A percentile compares a stretch with the other conserved stretches of the same genome.
Evolutionary conservation across 1,140 invertebrate species (phyloP).

Genomic region (Hycleus cichorii): DNA sequence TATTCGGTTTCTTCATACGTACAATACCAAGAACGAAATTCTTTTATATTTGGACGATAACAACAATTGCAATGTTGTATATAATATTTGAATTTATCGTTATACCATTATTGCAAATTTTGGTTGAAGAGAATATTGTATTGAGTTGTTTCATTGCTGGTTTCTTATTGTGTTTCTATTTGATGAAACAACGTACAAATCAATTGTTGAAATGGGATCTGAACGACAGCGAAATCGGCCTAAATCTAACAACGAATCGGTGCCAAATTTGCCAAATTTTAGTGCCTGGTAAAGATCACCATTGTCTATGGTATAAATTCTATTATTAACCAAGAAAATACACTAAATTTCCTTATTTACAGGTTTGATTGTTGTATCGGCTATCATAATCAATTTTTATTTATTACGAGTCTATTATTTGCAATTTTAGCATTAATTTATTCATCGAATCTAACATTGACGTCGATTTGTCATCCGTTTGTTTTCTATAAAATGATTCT

Average conservation of each 20-base stretch:
- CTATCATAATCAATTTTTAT: constrained; percentile 55
- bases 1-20: constrained; percentile 52
- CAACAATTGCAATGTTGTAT: constrained; percentile 54
- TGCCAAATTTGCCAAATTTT: constrained; percentile 41
- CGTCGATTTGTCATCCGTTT: constrained; percentile 63
- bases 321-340: constrained; percentile 10
- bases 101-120: constrained; percentile 56
- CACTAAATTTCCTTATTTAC: constrained; percentile 28
- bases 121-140: constrained; percentile 57
- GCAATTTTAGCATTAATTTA: constrained; percentile 53
- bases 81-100: constrained; percentile 58
- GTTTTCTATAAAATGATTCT: constrained; percentile 53
- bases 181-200: constrained; percentile 44
- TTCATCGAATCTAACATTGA: constrained; percentile 62
- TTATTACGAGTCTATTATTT: constrained; percentile 51
- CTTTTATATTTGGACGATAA: constrained; percentile 59
- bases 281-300: constrained; percentile 43
- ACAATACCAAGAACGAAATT: constrained; percentile 48
- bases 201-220: not conserved
- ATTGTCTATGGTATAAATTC: constrained; percentile 45
- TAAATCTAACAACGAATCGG: constrained; percentile 11
- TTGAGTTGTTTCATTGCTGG: constrained; percentile 51
- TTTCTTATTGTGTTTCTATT: constrained; percentile 51
- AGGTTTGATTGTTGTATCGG: constrained; percentile 69
- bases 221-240: constrained; percentile 16